These are phyloP conservation scores for Brenthis hecate DNA, from an alignment of 2,888 invertebrate genomes.

Conservation along the genomic window DNA sequence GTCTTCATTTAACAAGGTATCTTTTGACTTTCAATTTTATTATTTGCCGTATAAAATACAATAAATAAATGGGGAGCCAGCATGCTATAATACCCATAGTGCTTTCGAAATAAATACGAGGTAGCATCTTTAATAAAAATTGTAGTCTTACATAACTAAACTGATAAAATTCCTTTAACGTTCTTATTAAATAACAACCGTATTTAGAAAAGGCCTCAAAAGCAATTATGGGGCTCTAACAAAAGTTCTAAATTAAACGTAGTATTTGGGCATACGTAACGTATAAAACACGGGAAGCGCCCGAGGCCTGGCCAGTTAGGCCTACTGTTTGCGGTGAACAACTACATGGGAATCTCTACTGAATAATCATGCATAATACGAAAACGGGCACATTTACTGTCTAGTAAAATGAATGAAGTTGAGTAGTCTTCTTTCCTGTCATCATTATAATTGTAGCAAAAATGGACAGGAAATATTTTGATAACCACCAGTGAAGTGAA, in stretches of 20 bases:
- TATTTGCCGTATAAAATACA: too few species aligned
- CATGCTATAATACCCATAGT: too few species aligned
- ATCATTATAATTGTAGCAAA: background rate
- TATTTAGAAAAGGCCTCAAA: conserved; percentile 39
- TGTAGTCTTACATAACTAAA: background rate
- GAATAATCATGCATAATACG: conserved; percentile 21
- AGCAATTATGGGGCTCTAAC: conserved; percentile 54
- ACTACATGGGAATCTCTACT: conserved; percentile 26
- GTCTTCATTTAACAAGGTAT: too few species aligned
- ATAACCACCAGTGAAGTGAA: too few species aligned
- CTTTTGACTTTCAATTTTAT: too few species aligned
- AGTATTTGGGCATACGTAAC: conserved; percentile 26
- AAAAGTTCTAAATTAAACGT: conserved; percentile 37
- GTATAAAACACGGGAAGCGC: conserved; percentile 30
- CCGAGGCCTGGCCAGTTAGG: conserved; percentile 25
- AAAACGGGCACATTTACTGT: conserved; percentile 1
- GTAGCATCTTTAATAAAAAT: background rate
- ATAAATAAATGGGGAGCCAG: too few species aligned
- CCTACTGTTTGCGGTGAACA: conserved; percentile 32
- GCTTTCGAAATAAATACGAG: background rate
- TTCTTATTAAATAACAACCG: conserved; percentile 17
- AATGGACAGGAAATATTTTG: too few species aligned
- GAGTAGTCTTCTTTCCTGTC: conserved; percentile 7
- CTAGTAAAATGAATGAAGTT: conserved; percentile 4
- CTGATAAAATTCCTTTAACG: background rate